Evolutionary conservation across 2,113 vertebrate genomes (phyloP).

Genomic region (Numida meleagris): DNA sequence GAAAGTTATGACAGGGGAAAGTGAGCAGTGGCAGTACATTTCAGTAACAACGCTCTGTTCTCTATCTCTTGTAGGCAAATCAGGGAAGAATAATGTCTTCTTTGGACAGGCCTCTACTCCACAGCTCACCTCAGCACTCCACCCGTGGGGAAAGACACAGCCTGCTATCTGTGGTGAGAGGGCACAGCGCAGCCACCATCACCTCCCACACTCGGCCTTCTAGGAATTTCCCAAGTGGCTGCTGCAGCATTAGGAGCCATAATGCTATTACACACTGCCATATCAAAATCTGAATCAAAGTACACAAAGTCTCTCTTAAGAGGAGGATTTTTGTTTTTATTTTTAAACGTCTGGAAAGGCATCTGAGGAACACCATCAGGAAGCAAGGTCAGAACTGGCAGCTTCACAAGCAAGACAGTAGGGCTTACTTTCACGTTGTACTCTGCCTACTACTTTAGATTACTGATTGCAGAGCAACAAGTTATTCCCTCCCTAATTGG

Average conservation of each 20-base stretch:
- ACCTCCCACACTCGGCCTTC: conserved; percentile 27
- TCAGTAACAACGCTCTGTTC: neutral
- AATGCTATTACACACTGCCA: conserved; percentile 40
- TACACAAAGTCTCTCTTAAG: neutral
- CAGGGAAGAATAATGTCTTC: neutral
- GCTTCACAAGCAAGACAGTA: neutral
- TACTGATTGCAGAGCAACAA: conserved; percentile 60
- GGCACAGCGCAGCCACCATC: accelerated
- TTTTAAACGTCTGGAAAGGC: neutral
- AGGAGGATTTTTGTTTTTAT: neutral
- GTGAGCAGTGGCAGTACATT: neutral
- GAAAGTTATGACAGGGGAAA: neutral
- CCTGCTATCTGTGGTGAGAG: neutral
- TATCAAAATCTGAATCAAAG: neutral
- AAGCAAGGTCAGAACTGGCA: neutral
- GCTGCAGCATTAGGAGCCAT: neutral
- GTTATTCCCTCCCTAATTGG: conserved; percentile 68
- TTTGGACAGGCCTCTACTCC: neutral
- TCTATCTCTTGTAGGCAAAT: neutral
- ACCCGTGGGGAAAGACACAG: accelerated
- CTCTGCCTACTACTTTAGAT: conserved; percentile 46
- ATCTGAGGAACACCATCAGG: neutral
- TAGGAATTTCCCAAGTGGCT: conserved; percentile 49
- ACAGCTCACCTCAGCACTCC: neutral
- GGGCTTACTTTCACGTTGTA: neutral